Conservation (phyloP, 2,888 invertebrate species). For the Tryphoninae sp. region DNA sequence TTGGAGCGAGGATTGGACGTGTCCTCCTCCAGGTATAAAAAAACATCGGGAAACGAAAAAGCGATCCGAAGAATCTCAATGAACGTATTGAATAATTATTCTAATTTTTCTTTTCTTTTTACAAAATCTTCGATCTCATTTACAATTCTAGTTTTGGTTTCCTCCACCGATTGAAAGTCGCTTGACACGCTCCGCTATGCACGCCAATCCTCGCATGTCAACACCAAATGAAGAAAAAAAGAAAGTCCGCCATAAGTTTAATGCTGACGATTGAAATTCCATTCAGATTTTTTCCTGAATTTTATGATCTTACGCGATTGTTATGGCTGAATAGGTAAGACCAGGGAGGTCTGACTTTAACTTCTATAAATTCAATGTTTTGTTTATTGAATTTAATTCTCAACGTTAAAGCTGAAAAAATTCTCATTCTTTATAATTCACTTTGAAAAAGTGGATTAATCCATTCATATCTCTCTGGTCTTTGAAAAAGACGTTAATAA, state of each 20-base stretch:
- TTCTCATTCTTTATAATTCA: no score
- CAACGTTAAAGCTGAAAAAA: no score
- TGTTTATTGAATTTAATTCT: no score
- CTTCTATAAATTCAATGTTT: no score
- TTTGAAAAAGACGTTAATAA: neutral
- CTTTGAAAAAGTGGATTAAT: neutral
- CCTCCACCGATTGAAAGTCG: slow-evolving; percentile 54
- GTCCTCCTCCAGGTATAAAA: slow-evolving; percentile 80
- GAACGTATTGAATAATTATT: neutral
- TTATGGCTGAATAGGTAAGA: no score
- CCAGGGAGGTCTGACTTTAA: no score
- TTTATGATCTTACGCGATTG: neutral
- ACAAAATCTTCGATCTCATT: slow-evolving; percentile 3
- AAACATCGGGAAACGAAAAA: slow-evolving; percentile 6
- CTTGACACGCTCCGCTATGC: slow-evolving; percentile 61
- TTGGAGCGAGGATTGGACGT: slow-evolving; percentile 90
- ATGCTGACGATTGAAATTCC: neutral
- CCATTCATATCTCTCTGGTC: neutral
- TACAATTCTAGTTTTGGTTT: slow-evolving; percentile 13
- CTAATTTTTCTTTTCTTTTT: neutral
- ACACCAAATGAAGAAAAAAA: slow-evolving; percentile 49
- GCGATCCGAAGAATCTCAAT: slow-evolving; percentile 16
- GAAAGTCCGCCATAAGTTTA: slow-evolving; percentile 18
- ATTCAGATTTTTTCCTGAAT: neutral
- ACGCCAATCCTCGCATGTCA: slow-evolving; percentile 66